Conservation (phyloP, 2,797 vertebrate genomes). For the Leptoclinus maculatus region DNA sequence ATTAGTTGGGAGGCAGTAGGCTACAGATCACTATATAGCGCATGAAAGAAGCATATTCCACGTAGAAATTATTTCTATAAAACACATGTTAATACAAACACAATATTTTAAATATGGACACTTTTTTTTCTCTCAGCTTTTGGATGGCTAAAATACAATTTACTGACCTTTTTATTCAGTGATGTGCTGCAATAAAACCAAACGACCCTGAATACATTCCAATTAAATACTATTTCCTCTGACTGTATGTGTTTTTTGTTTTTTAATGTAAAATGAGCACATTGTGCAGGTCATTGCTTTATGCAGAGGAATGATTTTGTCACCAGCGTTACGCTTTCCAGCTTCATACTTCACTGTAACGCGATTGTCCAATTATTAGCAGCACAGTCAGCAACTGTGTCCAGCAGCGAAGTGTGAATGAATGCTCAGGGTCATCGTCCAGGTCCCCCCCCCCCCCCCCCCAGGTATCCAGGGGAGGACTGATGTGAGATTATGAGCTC, state of each 20-base stretch:
- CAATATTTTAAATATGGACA: background rate
- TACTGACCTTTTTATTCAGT: background rate
- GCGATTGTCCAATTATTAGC: conserved; percentile 9
- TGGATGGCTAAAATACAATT: background rate
- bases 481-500: conserved; percentile 51
- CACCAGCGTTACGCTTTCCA: background rate
- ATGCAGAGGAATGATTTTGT: conserved; percentile 8
- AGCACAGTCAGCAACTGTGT: background rate
- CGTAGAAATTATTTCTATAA: background rate
- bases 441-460: conserved; percentile 6
- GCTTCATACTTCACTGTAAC: background rate
- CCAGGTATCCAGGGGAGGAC: conserved; percentile 21
- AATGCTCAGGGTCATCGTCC: conserved; percentile 21
- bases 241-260: background rate
- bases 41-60: background rate
- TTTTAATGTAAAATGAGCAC: background rate
- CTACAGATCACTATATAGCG: fast-evolving
- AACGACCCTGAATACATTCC: conserved; percentile 18
- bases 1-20: background rate
- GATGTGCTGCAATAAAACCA: conserved; percentile 14
- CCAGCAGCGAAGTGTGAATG: conserved; percentile 34
- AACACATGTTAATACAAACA: background rate
- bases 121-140: background rate
- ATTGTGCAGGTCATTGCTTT: background rate
- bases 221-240: background rate